Conservation (phyloP, 2,888 invertebrate genomes). For the Beris chalybata region DNA sequence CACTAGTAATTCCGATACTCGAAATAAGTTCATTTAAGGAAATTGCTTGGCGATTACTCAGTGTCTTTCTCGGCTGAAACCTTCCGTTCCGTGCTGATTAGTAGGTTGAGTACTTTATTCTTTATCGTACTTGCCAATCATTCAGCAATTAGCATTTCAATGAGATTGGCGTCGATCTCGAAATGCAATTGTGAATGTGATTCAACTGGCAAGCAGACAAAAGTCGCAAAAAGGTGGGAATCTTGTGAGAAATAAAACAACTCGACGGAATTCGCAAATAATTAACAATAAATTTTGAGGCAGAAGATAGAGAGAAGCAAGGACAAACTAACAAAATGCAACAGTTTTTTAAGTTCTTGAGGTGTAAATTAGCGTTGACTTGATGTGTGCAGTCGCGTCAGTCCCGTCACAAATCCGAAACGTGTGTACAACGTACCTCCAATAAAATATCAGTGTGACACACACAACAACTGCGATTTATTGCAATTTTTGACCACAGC, state of each 20-base stretch:
- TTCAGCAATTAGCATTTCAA: slow-evolving; percentile 32
- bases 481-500: slow-evolving; percentile 22
- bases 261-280: slow-evolving; percentile 9
- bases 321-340: too few relatives aligned
- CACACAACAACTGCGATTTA: slow-evolving; percentile 21
- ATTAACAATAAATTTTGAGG: slow-evolving; percentile 11
- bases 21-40: slow-evolving; percentile 25
- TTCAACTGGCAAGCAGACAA: background rate
- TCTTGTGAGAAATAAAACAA: too few relatives aligned
- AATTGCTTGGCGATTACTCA: slow-evolving; percentile 28
- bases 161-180: slow-evolving; percentile 21
- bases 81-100: slow-evolving; percentile 11
- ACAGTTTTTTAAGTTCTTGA: slow-evolving; percentile 22
- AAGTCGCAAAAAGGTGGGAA: background rate
- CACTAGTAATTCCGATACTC: background rate
- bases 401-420: slow-evolving; percentile 13
- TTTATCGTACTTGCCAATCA: slow-evolving; percentile 27
- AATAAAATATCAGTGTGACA: background rate
- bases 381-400: slow-evolving; percentile 25
- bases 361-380: slow-evolving; percentile 21
- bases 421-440: slow-evolving; percentile 4
- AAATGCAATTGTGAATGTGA: background rate
- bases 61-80: slow-evolving; percentile 13
- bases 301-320: slow-evolving; percentile 1
- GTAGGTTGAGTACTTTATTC: slow-evolving; percentile 21